phyloP scores from a whole-genome alignment of 2,888 invertebrate species.

The Celastrina argiolus region DNA sequence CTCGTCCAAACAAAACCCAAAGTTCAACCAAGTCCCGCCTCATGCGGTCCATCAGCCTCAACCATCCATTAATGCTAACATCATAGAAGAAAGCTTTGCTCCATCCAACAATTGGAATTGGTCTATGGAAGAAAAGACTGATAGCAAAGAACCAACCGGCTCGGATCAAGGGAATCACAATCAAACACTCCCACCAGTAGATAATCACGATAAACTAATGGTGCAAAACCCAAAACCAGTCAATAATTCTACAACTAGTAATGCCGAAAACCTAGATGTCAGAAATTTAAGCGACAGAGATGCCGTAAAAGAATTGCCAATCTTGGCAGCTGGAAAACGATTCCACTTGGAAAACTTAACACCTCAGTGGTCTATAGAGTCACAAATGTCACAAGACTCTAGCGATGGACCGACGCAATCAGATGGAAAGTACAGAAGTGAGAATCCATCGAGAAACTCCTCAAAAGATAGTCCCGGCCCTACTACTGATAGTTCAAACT shows the following conservation, averaged over 20 bases:
- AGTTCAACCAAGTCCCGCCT: slow-evolving; percentile 38
- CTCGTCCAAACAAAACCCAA: slow-evolving; percentile 58
- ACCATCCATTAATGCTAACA: slow-evolving; percentile 61
- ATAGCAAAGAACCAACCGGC: slow-evolving; percentile 37
- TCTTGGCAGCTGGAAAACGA: slow-evolving; percentile 63
- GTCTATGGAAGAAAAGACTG: slow-evolving; percentile 73
- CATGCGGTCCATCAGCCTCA: slow-evolving; percentile 35
- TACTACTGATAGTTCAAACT: slow-evolving; percentile 61
- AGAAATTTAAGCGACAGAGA: slow-evolving; percentile 62
- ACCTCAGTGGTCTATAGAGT: slow-evolving; percentile 82
- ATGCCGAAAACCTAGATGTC: slow-evolving; percentile 46
- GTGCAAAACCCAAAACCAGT: slow-evolving; percentile 36
- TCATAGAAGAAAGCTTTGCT: slow-evolving; percentile 78
- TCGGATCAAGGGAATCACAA: slow-evolving; percentile 39
- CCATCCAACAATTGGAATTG: slow-evolving; percentile 80
- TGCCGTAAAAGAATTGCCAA: slow-evolving; percentile 62
- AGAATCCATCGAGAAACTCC: slow-evolving; percentile 76
- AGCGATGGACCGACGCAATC: slow-evolving; percentile 80
- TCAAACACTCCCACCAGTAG: slow-evolving; percentile 33
- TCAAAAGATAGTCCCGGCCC: slow-evolving; percentile 67
- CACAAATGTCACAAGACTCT: slow-evolving; percentile 81
- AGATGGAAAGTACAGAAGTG: slow-evolving; percentile 79
- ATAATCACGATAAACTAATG: slow-evolving; percentile 39
- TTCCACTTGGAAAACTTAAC: slow-evolving; percentile 66
- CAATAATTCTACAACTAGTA: slow-evolving; percentile 38